Conservation (phyloP, 2,113 vertebrate species). For the Gallinago paraguaiae region DNA sequence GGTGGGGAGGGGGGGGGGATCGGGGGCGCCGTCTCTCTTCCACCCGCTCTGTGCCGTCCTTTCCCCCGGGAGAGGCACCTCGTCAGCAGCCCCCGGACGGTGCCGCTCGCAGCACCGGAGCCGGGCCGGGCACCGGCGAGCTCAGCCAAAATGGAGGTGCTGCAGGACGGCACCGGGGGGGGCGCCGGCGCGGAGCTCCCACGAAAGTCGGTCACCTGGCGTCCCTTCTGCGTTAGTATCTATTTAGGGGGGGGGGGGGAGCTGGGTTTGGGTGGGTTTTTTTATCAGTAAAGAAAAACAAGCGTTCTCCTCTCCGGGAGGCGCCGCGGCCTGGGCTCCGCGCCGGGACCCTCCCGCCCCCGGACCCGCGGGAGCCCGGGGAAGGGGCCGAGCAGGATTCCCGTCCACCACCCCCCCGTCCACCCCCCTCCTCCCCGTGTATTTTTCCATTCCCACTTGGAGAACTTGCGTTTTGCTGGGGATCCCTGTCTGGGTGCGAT, state of each 20-base stretch:
- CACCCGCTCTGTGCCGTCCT: neutral
- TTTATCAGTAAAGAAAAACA: neutral
- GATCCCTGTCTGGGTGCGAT: neutral
- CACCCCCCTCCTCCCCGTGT: neutral
- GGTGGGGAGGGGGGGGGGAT: neutral
- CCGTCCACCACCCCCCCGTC: no score
- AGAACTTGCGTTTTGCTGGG: neutral
- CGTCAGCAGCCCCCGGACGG: neutral
- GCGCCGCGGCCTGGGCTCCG: neutral
- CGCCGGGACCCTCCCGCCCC: neutral
- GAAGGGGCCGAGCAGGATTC: neutral
- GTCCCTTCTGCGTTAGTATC: neutral
- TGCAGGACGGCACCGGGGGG: neutral
- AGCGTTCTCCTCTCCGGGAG: neutral
- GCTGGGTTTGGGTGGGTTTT: neutral
- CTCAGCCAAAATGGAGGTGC: slow-evolving; percentile 20
- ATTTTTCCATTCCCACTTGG: neutral
- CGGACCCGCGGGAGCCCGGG: neutral
- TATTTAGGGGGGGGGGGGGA: neutral
- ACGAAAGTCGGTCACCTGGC: neutral
- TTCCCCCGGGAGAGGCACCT: neutral
- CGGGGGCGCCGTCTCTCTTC: slow-evolving; percentile 63
- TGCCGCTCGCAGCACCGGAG: neutral
- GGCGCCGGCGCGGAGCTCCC: neutral
- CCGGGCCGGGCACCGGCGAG: neutral